Conservation (phyloP, 2,797 vertebrate species). For the Aeoliscus strigatus region DNA sequence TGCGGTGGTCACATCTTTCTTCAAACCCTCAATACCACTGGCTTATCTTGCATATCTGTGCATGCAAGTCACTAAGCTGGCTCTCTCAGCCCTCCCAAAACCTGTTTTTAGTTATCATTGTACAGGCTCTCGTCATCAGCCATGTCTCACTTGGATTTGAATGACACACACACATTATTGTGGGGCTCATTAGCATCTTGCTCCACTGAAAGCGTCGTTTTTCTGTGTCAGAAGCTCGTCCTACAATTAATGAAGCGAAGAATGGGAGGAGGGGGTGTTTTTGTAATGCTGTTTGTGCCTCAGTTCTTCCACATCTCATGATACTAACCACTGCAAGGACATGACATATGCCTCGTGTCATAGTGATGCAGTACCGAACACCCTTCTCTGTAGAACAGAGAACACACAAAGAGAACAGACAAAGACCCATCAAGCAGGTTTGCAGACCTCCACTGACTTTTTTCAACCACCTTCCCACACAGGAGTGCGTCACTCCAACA, state of each 20-base stretch:
- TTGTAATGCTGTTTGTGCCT: conserved; percentile 39
- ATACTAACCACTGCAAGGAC: conserved; percentile 18
- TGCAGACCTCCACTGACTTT: neutral
- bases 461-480: neutral
- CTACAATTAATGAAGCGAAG: conserved; percentile 52
- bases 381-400: neutral
- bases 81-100: conserved; percentile 4
- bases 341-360: conserved; percentile 7
- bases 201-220: conserved; percentile 51
- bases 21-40: neutral
- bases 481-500: conserved; percentile 98
- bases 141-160: conserved; percentile 36
- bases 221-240: conserved; percentile 53
- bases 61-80: neutral
- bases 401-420: neutral
- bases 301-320: conserved; percentile 27
- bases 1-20: neutral
- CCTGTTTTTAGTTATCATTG: conserved; percentile 9
- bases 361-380: conserved; percentile 1
- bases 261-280: conserved; percentile 30
- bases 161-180: conserved; percentile 36
- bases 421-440: neutral
- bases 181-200: conserved; percentile 51
- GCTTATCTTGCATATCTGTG: conserved; percentile 1
- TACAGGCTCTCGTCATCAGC: conserved; percentile 17